phyloP scores from a whole-genome alignment of 2,888 invertebrate species.

The Scaptomyza parva region DNA sequence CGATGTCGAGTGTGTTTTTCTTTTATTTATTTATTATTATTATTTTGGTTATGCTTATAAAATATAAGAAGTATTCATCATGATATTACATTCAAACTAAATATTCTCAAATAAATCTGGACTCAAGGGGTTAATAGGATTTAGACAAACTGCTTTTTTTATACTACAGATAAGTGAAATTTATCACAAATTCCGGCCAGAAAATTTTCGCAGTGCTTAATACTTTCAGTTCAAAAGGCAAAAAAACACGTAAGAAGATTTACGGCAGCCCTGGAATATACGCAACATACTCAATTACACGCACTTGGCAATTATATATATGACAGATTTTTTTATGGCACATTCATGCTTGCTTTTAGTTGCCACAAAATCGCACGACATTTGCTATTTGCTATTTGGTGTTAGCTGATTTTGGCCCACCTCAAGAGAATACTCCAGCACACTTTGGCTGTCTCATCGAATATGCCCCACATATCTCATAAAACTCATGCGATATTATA shows the following conservation, averaged over 20 bases:
- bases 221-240: not conserved
- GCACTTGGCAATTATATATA: conserved; percentile 53
- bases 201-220: no score
- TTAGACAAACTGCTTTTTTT: no score
- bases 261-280: not conserved
- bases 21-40: no score
- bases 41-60: no score
- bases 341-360: conserved; percentile 5
- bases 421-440: conserved; percentile 37
- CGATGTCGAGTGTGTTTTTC: no score
- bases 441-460: conserved; percentile 53
- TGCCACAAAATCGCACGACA: conserved; percentile 6
- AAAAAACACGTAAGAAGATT: not conserved
- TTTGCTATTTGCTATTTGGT: not conserved
- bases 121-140: no score
- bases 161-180: no score
- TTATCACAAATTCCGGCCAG: no score
- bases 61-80: no score
- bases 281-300: conserved; percentile 43
- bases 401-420: conserved; percentile 9
- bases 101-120: no score
- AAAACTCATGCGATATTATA: conserved; percentile 57
- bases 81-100: no score
- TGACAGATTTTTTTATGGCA: conserved; percentile 49
- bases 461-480: conserved; percentile 54